phyloP scores from a whole-genome alignment of 1,140 invertebrate genomes.

The Gonioctena quinquepunctata region DNA sequence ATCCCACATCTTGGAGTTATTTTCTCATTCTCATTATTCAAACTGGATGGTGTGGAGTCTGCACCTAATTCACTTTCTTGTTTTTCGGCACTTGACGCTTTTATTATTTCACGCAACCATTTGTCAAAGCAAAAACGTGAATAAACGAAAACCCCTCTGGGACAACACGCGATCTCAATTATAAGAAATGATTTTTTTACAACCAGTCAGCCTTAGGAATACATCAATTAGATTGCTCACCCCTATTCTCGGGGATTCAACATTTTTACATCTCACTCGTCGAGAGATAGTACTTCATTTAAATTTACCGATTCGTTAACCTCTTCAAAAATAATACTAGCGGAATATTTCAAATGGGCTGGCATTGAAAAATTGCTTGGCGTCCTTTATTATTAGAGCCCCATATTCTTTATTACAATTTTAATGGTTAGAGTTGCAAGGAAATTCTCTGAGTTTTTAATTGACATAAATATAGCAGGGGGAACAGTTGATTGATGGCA shows the following conservation, averaged over 20 bases:
- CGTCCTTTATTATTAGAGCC: slow-evolving; percentile 1
- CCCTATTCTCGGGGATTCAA: background rate
- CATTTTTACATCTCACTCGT: slow-evolving; percentile 1
- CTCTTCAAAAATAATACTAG: slow-evolving; percentile 7
- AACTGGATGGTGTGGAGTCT: background rate
- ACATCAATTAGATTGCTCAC: background rate
- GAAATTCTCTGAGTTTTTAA: background rate
- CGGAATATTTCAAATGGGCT: background rate
- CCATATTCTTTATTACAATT: slow-evolving; percentile 4
- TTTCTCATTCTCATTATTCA: background rate
- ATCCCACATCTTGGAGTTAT: no score
- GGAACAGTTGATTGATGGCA: background rate
- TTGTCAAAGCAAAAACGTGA: background rate
- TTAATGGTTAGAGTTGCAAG: background rate
- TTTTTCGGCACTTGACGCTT: background rate
- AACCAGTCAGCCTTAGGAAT: background rate
- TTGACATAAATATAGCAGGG: slow-evolving; percentile 6
- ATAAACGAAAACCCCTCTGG: background rate
- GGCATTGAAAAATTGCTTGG: background rate
- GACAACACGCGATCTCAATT: background rate
- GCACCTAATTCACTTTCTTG: background rate
- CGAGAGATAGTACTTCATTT: background rate
- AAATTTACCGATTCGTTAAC: slow-evolving; percentile 15
- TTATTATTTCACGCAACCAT: background rate
- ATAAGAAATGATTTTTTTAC: background rate